Evolutionary conservation across 2,888 invertebrate species (phyloP).

Genomic region (Saturnia pavonia): DNA sequence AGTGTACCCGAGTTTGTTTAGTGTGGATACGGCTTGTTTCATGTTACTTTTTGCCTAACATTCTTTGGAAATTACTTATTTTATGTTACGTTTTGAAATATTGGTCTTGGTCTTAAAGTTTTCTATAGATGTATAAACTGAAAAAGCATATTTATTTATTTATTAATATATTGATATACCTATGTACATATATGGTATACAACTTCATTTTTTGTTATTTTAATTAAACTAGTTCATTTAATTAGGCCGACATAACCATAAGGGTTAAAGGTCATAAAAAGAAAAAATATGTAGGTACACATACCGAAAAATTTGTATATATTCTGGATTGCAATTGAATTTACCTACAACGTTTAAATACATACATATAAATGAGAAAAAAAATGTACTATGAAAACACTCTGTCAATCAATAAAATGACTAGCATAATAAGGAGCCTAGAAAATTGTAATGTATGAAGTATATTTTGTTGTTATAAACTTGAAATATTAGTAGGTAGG

Average conservation of each 20-base stretch:
- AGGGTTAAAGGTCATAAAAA: too few relatives aligned
- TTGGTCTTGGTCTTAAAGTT: background rate
- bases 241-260: too few relatives aligned
- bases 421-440: background rate
- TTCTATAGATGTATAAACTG: background rate
- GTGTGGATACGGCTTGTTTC: conserved; percentile 51
- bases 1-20: conserved; percentile 50
- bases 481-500: too few relatives aligned
- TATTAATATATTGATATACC: background rate
- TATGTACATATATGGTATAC: too few relatives aligned
- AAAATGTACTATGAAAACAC: background rate
- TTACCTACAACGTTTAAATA: background rate
- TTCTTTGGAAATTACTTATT: background rate
- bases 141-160: background rate
- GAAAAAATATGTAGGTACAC: too few relatives aligned
- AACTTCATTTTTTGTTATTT: too few relatives aligned
- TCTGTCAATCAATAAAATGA: too few relatives aligned
- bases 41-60: background rate
- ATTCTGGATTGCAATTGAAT: background rate
- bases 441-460: too few relatives aligned
- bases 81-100: background rate
- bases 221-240: too few relatives aligned
- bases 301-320: background rate
- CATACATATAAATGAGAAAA: background rate
- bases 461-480: too few relatives aligned